Evolutionary conservation across 2,888 invertebrate species (phyloP).

Genomic region (Apantesis nais): DNA sequence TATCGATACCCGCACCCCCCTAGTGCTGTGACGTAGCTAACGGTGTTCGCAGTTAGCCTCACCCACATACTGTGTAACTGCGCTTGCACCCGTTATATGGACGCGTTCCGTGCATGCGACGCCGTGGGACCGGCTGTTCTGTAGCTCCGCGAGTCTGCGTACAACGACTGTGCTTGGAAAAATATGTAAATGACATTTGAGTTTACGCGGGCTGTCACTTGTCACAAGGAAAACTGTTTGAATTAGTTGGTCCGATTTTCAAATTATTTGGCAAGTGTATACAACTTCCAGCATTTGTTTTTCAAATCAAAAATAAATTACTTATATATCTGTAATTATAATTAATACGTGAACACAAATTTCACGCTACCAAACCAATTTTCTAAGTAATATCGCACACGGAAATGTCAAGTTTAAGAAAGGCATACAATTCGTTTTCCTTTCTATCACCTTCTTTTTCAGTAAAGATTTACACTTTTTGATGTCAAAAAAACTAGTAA

Average conservation of each 20-base stretch:
- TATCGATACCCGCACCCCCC: constrained; percentile 53
- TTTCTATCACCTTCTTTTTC: constrained; percentile 14
- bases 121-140: constrained; percentile 63
- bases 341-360: too few relatives aligned
- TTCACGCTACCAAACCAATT: too few relatives aligned
- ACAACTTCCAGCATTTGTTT: not conserved
- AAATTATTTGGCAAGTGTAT: not conserved
- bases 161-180: constrained; percentile 48
- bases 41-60: constrained; percentile 78
- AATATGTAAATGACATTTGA: constrained; percentile 46
- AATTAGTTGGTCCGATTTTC: not conserved
- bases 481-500: constrained; percentile 34
- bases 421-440: not conserved
- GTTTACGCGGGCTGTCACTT: constrained; percentile 20
- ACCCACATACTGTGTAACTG: constrained; percentile 84
- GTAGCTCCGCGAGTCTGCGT: constrained; percentile 24
- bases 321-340: too few relatives aligned
- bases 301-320: not conserved
- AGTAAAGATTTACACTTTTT: constrained; percentile 17
- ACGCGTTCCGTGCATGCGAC: constrained; percentile 68
- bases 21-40: constrained; percentile 73
- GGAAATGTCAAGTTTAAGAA: not conserved
- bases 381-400: not conserved
- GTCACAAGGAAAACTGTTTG: constrained; percentile 9
- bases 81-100: constrained; percentile 77